Evolutionary conservation across 2,888 invertebrate genomes (phyloP).

Genomic region (Encarsia formosa): DNA sequence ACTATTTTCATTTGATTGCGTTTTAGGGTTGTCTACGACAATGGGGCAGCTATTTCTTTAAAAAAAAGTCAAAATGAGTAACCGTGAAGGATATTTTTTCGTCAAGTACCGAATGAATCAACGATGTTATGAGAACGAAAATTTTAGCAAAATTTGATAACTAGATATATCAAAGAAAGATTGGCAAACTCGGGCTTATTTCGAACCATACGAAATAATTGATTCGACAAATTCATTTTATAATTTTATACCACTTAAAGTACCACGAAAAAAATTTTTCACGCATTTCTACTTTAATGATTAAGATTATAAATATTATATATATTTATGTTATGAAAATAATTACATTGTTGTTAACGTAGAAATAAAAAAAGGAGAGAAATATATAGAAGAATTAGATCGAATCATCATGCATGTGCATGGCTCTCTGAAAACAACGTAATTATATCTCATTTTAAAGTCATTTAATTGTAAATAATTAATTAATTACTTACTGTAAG

Average conservation of each 20-base stretch:
- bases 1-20: conserved; percentile 48
- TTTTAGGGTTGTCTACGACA: conserved; percentile 52
- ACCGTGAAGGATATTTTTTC: conserved; percentile 30
- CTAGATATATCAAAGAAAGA: too few species aligned
- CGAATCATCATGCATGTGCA: conserved; percentile 9
- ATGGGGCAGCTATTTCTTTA: conserved; percentile 53
- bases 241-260: background rate
- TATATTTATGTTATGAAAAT: conserved; percentile 27
- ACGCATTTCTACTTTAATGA: conserved; percentile 19
- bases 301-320: conserved; percentile 31
- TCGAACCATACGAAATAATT: background rate
- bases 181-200: conserved; percentile 13
- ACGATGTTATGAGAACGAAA: conserved; percentile 20
- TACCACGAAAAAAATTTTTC: conserved; percentile 14
- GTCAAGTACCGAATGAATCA: conserved; percentile 30
- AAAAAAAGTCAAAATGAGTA: conserved; percentile 33
- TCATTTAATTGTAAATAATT: conserved; percentile 26
- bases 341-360: conserved; percentile 28
- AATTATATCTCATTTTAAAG: conserved; percentile 29
- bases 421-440: conserved; percentile 13
- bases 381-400: conserved; percentile 16
- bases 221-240: background rate
- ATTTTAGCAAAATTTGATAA: too few species aligned
- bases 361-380: conserved; percentile 20
- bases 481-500: conserved; percentile 10